These are phyloP conservation scores for Ctena decussata DNA, from an alignment of 2,888 invertebrate species.

Conservation along the genomic window DNA sequence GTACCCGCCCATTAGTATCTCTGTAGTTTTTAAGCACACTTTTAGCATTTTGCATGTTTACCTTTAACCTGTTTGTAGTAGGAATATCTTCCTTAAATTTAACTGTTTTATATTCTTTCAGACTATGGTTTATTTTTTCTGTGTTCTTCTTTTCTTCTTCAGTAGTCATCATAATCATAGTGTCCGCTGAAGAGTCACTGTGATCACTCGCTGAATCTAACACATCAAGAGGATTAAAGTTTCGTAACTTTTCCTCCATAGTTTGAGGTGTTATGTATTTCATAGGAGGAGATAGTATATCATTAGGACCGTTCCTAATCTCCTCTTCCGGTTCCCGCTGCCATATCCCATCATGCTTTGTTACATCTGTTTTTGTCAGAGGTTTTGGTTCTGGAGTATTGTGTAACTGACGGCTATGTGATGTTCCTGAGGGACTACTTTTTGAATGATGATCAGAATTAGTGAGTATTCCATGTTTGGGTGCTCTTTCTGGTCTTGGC, in stretches of 20 bases:
- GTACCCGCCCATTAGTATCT: neutral
- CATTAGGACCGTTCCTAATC: conserved; percentile 44
- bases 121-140: conserved; percentile 72
- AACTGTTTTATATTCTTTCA: conserved; percentile 66
- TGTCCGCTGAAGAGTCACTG: conserved; percentile 73
- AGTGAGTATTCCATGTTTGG: conserved; percentile 8
- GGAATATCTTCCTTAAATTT: conserved; percentile 47
- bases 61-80: conserved; percentile 51
- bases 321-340: conserved; percentile 65
- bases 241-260: conserved; percentile 70
- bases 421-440: neutral
- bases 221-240: conserved; percentile 72
- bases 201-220: conserved; percentile 74
- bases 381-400: conserved; percentile 66
- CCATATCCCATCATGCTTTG: conserved; percentile 74
- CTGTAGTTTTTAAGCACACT: neutral
- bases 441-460: neutral
- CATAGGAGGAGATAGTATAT: conserved; percentile 68
- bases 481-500: conserved; percentile 40
- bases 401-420: neutral
- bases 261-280: conserved; percentile 73
- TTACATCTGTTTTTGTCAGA: conserved; percentile 74
- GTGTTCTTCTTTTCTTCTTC: conserved; percentile 72
- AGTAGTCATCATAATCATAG: conserved; percentile 78
- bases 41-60: conserved; percentile 36